A percentile compares a stretch with the other conserved stretches of the same genome.
Conservation (phyloP, 2,888 invertebrate genomes). For the Phasia obesa region DNA sequence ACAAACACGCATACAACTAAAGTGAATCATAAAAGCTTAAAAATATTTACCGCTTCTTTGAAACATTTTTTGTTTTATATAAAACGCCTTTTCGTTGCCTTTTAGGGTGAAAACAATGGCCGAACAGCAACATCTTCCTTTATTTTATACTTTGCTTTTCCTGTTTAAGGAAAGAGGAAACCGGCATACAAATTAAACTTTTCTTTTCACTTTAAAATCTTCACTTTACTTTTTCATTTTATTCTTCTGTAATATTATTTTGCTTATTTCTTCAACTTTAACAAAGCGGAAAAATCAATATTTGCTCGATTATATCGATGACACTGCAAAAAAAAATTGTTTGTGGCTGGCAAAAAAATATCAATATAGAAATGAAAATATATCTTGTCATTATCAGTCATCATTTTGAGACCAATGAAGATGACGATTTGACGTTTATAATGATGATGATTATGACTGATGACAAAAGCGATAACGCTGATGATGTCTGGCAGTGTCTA, state of each 20-base stretch:
- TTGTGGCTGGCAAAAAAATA: too few relatives aligned
- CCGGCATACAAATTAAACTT: constrained; percentile 18
- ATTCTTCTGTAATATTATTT: not conserved
- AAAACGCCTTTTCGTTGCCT: constrained; percentile 7
- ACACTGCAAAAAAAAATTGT: constrained; percentile 9
- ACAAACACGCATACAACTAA: too few relatives aligned
- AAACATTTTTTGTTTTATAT: constrained; percentile 32
- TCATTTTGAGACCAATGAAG: constrained; percentile 4
- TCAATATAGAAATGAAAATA: not conserved
- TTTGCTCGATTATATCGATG: not conserved
- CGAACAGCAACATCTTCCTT: constrained; percentile 52
- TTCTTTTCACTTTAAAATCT: constrained; percentile 36
- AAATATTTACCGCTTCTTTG: constrained; percentile 59
- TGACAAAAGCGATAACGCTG: not conserved
- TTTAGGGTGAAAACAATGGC: constrained; percentile 47
- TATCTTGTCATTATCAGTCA: constrained; percentile 28
- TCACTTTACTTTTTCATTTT: not conserved
- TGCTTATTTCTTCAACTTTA: constrained; percentile 19
- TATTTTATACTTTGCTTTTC: constrained; percentile 12
- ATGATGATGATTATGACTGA: constrained; percentile 22
- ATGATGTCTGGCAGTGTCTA: not conserved
- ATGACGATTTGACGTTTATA: constrained; percentile 5
- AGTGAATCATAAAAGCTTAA: not conserved
- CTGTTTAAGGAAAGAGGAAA: constrained; percentile 4
- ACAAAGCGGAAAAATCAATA: constrained; percentile 47